Conservation (phyloP, 2,113 vertebrate species). For the Nesospiza acunhae region DNA sequence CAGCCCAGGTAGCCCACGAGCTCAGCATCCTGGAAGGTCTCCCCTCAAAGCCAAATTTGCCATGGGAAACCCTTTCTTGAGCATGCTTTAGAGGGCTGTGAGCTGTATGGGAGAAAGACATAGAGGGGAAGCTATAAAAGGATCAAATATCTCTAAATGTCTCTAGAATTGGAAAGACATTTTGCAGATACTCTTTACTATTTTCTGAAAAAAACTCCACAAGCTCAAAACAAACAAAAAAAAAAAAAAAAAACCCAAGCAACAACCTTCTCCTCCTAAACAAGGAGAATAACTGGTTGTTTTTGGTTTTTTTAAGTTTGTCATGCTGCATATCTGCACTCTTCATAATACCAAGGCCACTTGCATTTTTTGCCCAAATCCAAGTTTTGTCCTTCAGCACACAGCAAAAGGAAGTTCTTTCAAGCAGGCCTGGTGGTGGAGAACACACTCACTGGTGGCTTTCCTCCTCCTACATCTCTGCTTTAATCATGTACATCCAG, state of each 20-base stretch:
- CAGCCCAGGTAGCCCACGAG: background rate
- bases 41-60: background rate
- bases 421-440: background rate
- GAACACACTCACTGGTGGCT: background rate
- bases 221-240: background rate
- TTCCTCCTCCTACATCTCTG: background rate
- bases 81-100: background rate
- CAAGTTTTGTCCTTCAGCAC: background rate
- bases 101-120: background rate
- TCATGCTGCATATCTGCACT: background rate
- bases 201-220: background rate
- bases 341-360: background rate
- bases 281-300: background rate
- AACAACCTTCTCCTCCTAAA: background rate
- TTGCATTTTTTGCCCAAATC: background rate
- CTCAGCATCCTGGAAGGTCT: background rate
- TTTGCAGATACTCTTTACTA: background rate
- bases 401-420: background rate
- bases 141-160: background rate
- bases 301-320: background rate
- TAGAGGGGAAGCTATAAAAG: background rate
- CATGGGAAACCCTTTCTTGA: background rate
- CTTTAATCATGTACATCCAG: background rate
- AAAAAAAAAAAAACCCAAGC: background rate
- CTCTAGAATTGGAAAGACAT: background rate